phyloP scores from a whole-genome alignment of 2,113 vertebrate genomes.

The Dryoscopus gambensis region DNA sequence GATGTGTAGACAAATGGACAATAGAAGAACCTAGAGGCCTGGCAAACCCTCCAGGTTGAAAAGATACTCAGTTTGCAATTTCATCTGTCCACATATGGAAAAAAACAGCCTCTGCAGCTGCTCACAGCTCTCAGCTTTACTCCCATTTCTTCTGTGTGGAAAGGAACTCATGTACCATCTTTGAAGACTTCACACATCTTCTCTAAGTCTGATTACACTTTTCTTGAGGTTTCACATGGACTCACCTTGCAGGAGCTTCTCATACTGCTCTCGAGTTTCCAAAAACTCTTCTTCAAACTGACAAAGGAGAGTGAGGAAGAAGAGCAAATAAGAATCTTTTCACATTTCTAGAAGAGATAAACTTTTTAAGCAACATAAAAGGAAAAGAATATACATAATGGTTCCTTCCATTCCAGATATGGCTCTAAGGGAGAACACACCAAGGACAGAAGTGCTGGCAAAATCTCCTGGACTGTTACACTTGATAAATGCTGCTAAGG shows the following conservation, averaged over 20 bases:
- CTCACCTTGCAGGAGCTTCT: conserved; percentile 79
- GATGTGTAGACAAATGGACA: fast-evolving
- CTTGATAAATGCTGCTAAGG: not conserved
- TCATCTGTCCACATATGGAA: not conserved
- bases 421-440: not conserved
- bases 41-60: not conserved
- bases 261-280: conserved; percentile 78
- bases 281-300: conserved; percentile 86
- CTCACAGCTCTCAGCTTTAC: not conserved
- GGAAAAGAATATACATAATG: not conserved
- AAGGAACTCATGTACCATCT: not conserved
- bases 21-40: not conserved
- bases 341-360: not conserved
- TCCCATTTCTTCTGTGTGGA: not conserved
- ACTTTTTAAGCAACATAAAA: not conserved
- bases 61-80: not conserved
- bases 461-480: not conserved
- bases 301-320: not conserved
- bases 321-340: not conserved
- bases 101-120: not conserved
- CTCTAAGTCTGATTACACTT: not conserved
- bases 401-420: not conserved
- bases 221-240: not conserved
- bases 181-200: not conserved
- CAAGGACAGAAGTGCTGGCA: not conserved